Evolutionary conservation across 2,113 vertebrate genomes (phyloP).

Genomic region (Lichenostomus cassidix): DNA sequence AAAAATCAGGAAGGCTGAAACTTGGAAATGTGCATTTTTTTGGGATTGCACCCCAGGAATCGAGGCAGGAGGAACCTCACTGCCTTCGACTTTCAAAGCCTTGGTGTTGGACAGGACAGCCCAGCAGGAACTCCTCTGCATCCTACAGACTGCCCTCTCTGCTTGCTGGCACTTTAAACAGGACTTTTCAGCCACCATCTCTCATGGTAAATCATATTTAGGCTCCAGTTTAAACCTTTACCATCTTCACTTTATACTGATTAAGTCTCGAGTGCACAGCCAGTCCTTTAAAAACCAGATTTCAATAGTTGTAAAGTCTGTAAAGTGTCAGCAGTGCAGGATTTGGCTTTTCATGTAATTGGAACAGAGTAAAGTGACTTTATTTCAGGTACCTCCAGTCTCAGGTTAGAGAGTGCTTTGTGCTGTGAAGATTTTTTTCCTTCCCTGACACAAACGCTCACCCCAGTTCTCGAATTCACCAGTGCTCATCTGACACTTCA

Average conservation of each 20-base stretch:
- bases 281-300: neutral
- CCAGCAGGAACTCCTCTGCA: neutral
- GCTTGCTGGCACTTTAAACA: neutral
- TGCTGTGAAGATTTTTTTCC: constrained; percentile 11
- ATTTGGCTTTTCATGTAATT: neutral
- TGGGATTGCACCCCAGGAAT: neutral
- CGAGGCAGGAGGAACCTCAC: accelerated
- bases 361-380: neutral
- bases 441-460: neutral
- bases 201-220: neutral
- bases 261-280: neutral
- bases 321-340: neutral
- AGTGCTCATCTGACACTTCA: constrained; percentile 33
- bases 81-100: accelerated
- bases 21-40: neutral
- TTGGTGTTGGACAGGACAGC: neutral
- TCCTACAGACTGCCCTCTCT: neutral
- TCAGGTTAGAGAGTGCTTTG: constrained; percentile 12
- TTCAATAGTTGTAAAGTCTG: neutral
- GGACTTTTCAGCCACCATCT: neutral
- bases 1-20: neutral
- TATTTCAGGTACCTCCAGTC: constrained; percentile 16
- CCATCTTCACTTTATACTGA: neutral
- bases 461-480: constrained; percentile 34
- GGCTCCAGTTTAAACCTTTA: neutral